Conservation (phyloP, 1,140 invertebrate genomes). For the Cheumatopsyche charites region DNA sequence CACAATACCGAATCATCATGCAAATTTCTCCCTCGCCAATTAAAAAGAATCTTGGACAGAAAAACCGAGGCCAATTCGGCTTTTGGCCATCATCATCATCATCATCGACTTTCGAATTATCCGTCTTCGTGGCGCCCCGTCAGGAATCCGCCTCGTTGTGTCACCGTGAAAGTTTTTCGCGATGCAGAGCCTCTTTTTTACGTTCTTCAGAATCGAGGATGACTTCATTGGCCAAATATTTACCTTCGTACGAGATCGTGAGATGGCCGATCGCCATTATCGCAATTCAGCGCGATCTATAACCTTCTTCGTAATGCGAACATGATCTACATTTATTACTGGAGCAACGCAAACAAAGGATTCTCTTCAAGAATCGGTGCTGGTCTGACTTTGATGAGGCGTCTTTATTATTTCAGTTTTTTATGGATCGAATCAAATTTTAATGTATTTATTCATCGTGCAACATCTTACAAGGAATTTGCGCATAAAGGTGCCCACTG, state of each 20-base stretch:
- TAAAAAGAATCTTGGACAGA: no score
- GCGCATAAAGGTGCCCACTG: no score
- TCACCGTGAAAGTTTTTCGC: slow-evolving; percentile 12
- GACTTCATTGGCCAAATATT: slow-evolving; percentile 31
- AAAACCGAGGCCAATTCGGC: no score
- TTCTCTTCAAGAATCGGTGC: background rate
- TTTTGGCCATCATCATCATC: no score
- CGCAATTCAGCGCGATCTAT: slow-evolving; percentile 6
- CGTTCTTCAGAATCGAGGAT: slow-evolving; percentile 22
- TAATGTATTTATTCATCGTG: no score
- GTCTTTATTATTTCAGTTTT: no score
- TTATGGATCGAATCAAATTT: no score
- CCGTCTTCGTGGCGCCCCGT: background rate
- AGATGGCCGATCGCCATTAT: slow-evolving; percentile 12
- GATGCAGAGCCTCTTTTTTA: background rate
- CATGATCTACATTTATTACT: slow-evolving; percentile 15
- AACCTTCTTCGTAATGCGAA: background rate
- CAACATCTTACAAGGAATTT: no score
- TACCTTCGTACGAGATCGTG: slow-evolving; percentile 21
- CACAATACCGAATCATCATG: no score
- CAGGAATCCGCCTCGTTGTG: slow-evolving; percentile 18
- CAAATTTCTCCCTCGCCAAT: no score
- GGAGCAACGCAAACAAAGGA: slow-evolving; percentile 17
- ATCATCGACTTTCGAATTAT: slow-evolving; percentile 3
- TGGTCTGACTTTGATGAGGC: no score